phyloP scores from a whole-genome alignment of 2,113 vertebrate genomes.

The Gallinago undulata region DNA sequence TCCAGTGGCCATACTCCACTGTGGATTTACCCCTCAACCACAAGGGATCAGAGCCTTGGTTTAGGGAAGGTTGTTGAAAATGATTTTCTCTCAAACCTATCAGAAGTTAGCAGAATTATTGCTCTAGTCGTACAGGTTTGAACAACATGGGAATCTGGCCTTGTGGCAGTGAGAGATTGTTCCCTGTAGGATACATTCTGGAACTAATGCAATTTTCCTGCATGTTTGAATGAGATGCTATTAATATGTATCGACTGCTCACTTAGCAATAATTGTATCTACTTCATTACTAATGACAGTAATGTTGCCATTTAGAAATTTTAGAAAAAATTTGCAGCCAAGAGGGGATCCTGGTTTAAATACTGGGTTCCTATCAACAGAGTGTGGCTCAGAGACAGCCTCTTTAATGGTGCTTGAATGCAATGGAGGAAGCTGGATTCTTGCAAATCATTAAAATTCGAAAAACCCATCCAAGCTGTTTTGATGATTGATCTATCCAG shows the following conservation, averaged over 20 bases:
- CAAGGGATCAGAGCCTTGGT: background rate
- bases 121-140: background rate
- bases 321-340: conserved; percentile 15
- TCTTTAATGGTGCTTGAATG: background rate
- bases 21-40: background rate
- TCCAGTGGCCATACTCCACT: background rate
- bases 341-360: background rate
- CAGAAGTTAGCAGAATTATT: background rate
- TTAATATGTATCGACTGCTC: conserved; percentile 35
- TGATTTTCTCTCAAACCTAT: background rate
- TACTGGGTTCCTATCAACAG: background rate
- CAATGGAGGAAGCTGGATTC: background rate
- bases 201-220: conserved; percentile 32
- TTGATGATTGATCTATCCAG: background rate
- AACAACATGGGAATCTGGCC: background rate
- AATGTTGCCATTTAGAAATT: conserved; percentile 15
- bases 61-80: background rate
- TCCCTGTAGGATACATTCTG: conserved; percentile 16
- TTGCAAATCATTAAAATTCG: background rate
- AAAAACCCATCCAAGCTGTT: background rate
- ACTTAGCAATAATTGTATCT: conserved; percentile 53
- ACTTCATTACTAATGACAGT: conserved; percentile 27
- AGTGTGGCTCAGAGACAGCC: background rate
- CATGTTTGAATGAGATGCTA: conserved; percentile 15
- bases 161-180: background rate